Conservation (phyloP, 1,140 invertebrate species). For the Philaenus spumarius region DNA sequence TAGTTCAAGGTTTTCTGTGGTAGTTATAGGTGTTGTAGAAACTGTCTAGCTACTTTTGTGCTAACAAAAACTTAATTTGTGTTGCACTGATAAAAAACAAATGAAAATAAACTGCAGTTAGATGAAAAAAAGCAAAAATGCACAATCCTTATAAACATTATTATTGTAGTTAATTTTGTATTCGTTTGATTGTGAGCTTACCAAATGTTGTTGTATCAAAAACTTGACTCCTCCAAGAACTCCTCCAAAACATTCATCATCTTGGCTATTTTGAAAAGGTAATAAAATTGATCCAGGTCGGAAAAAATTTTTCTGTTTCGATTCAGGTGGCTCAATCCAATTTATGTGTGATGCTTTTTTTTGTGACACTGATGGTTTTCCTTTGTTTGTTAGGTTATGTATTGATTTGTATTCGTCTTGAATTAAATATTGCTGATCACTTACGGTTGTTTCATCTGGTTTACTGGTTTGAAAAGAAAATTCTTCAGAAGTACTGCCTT, state of each 20-base stretch:
- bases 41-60: too few relatives aligned
- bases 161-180: background rate
- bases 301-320: slow-evolving; percentile 22
- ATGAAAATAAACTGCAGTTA: background rate
- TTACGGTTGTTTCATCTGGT: background rate
- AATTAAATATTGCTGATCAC: background rate
- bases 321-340: slow-evolving; percentile 10
- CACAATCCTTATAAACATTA: background rate
- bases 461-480: background rate
- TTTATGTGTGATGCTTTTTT: background rate
- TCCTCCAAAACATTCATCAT: slow-evolving; percentile 70
- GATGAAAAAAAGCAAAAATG: background rate
- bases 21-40: too few relatives aligned
- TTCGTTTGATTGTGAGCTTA: slow-evolving; percentile 18
- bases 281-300: slow-evolving; percentile 16
- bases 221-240: slow-evolving; percentile 66
- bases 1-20: too few relatives aligned
- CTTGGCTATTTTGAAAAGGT: slow-evolving; percentile 28
- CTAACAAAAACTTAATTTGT: too few relatives aligned
- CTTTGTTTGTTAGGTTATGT: background rate
- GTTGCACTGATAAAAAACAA: too few relatives aligned
- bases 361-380: background rate
- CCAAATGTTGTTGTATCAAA: slow-evolving; percentile 61
- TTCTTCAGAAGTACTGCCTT: too few relatives aligned
- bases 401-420: too few relatives aligned